Conservation (phyloP, 1,140 invertebrate species). For the Drosophila parvula region DNA sequence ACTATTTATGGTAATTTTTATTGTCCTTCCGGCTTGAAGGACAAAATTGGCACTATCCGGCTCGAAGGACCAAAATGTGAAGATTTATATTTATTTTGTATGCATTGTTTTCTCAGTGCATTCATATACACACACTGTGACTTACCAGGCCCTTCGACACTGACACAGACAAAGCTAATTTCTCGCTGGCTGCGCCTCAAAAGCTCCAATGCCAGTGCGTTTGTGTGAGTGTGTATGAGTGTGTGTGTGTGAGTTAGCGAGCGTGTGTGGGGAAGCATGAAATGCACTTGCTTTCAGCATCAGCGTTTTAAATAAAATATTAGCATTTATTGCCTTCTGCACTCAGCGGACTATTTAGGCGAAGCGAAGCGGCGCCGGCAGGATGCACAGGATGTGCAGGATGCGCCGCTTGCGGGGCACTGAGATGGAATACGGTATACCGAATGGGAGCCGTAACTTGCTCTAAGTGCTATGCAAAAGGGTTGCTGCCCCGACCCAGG, state of each 20-base stretch:
- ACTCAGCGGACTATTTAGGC: slow-evolving; percentile 64
- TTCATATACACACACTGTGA: background rate
- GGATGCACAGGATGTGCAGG: slow-evolving; percentile 22
- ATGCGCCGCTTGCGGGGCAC: slow-evolving; percentile 15
- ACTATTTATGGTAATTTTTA: too few species aligned
- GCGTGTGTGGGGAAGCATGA: slow-evolving; percentile 29
- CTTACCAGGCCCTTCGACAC: background rate
- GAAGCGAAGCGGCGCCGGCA: background rate
- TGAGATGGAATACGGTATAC: slow-evolving; percentile 23
- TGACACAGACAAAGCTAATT: slow-evolving; percentile 51
- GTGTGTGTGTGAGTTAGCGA: slow-evolving; percentile 7
- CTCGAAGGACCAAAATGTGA: too few species aligned
- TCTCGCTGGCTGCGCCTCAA: slow-evolving; percentile 39
- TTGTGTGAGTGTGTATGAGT: background rate
- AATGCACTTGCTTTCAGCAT: slow-evolving; percentile 60
- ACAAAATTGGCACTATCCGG: too few species aligned
- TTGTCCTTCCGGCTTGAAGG: too few species aligned
- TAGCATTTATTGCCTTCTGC: slow-evolving; percentile 71
- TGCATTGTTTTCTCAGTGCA: slow-evolving; percentile 3
- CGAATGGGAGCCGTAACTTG: slow-evolving; percentile 43
- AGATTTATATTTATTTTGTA: too few species aligned
- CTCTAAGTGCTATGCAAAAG: slow-evolving; percentile 63
- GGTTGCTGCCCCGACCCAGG: slow-evolving; percentile 37
- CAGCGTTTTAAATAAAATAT: slow-evolving; percentile 76
- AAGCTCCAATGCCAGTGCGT: slow-evolving; percentile 4